Evolutionary conservation across 2,113 vertebrate genomes (phyloP).

Genomic region (Tenebrosternarchus preto): DNA sequence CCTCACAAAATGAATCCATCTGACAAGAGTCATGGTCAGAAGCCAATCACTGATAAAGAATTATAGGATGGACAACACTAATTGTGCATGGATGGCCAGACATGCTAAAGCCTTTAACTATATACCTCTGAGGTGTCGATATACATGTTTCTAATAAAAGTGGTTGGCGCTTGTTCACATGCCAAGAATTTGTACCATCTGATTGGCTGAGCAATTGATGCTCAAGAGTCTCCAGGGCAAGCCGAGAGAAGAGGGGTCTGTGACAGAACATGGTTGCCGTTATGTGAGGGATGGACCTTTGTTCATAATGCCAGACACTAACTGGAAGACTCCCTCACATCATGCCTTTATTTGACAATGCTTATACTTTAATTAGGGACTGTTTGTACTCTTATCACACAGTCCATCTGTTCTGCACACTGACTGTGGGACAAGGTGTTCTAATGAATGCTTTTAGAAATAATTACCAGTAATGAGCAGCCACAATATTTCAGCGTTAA

Average conservation of each 20-base stretch:
- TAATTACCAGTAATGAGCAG: background rate
- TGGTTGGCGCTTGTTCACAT: too few species aligned
- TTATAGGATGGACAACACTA: too few species aligned
- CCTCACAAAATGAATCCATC: too few species aligned
- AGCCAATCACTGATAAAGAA: too few species aligned
- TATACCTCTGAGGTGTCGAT: too few species aligned
- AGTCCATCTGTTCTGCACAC: background rate
- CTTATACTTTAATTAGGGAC: background rate
- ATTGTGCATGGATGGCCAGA: too few species aligned
- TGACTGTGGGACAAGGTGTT: slow-evolving; percentile 4
- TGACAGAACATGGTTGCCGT: too few species aligned
- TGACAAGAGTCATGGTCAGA: too few species aligned
- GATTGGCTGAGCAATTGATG: too few species aligned
- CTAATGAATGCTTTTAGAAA: slow-evolving; percentile 14
- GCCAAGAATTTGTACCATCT: too few species aligned
- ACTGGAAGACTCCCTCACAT: background rate
- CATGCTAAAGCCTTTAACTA: too few species aligned
- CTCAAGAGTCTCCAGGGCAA: background rate
- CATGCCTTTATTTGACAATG: background rate
- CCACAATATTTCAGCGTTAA: slow-evolving; percentile 10
- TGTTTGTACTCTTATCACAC: background rate
- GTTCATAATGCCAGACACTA: background rate
- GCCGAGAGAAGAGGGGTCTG: background rate
- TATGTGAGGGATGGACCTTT: background rate
- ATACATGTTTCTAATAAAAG: too few species aligned